Evolutionary conservation across 2,113 vertebrate genomes (phyloP), one percentile per base, ranked within the genome.

Genomic region (Scortum barcoo): DNA sequence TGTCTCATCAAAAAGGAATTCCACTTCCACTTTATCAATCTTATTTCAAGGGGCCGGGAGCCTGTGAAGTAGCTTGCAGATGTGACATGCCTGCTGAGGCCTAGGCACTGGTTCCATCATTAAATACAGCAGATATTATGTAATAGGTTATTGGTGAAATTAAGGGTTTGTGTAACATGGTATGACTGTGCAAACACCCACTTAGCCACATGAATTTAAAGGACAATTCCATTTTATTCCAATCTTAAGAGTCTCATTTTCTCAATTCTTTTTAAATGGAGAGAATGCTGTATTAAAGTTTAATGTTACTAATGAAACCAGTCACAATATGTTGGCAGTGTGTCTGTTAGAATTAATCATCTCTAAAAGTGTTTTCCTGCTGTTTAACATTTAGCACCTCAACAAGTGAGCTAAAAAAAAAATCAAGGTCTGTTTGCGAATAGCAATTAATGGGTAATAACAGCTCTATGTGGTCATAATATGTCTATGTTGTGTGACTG

Each of bases 1-100:
- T 79, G 84, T 88, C 78, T 90, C 85, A 92, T 88, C 88, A 88
- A 92, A 86, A 85, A 90, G 84, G 90, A 93, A 94, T 94, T 92
- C 84, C 72, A 89, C 81, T 89, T 90, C 75, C 50, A 86, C 83
- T 86, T 91, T 89, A 92, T 90, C 89, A 85, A 74, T 88, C 87
- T 81, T 63, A 72, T 86, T 91, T 80, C 46, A 42, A 50, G 26
- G 33, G 68, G 46, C 62, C 7, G 3, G 72, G 75, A 84, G 50
- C 62, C 60, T 85, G 67, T 24, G 79, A 75, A 90, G 88, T 60
- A 61, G 83, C 67, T 80, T 56, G 54, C 90, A 92, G 83, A 89
- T 87, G 89, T 85, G 85, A 83, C 78, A 61, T 62, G 51, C 46
- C 77, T 58, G 48, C 75, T 51, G 74, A 69, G 26, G 78, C 83